Base-by-base conservation (phyloP, 2,797 vertebrate genomes). In the Coilia nasus region DNA sequence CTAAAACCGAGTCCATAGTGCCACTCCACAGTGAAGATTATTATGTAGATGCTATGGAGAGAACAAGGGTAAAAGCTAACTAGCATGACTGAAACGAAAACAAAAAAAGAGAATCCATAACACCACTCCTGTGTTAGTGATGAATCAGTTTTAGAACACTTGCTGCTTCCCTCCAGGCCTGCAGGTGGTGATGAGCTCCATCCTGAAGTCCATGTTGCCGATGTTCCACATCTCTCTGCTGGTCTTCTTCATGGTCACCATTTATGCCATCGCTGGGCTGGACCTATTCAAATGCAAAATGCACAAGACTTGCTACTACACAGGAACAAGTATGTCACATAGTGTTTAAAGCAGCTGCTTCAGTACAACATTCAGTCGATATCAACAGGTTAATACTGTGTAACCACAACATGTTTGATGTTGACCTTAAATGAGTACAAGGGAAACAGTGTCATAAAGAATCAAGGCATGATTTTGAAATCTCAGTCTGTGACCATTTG, bases 261-360 rank as follows among this genome's bases (percentile, higher is more conserved):
- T 98, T 91, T 98, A 98, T 0, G 97, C 97, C 90, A 98, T 98
- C 0, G 96, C 98, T 0, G 97, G 96, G 50, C 91, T 97, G 83
- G 97, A 98, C 86, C 96, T 98, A 84, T 98, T 98, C 94, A 98
- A 97, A 92, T 98, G 97, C 91, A 98, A 97, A 92, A 98, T 98
- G 97, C 97, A 98, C 90, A 98, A 98, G 93, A 98, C 97, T 57
- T 98, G 97, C 93, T 98, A 97, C 93, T 96, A 95, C 88, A 88
- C 82, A 0, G 95, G 96, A 82, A 97, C 96, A 59, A 93, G 95
- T 95, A 84, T 85, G 91, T 50, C 2, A 11, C 9, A 25, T 71
- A 6, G 12, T 71, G 31, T 25, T 10, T 25, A 31, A 15, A 31
- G 12, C 28, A 35, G 3, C 14, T 67, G 4, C 25, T 67, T 67